Base-by-base conservation (phyloP, 2,797 vertebrate species). In the Scleropages formosus region DNA sequence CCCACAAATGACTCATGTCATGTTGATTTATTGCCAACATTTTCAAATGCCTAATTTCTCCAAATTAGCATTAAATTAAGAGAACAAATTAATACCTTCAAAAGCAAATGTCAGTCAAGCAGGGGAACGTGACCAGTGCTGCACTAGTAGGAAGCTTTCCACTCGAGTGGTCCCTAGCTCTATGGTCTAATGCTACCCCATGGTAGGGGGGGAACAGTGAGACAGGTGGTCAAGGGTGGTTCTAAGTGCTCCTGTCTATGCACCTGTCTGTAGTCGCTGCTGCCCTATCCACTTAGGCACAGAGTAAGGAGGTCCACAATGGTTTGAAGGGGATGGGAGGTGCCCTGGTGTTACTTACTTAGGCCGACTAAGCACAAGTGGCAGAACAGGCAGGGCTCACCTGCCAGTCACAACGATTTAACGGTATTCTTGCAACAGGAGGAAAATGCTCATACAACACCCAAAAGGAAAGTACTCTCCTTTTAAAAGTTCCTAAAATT, bases 231-330 rank as follows among this genome's bases (percentile, higher is more conserved):
- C 60, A 63, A 20, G 16, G 18, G 18, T 16, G 18, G 20, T 26
- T 16, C 26, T 22, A n/a, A 16, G 8, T 58, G 66, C 65, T 64
- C 70, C 76, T 78, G 77, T 13, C 26, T 12, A 56, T 64, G 75
- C 73, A 77, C 56, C 68, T 72, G 73, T 75, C 53, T 75, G 44
- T 75, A 53, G 77, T 31, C 13, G 64, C 49, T 39, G 56, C 77
- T 4, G n/a, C 22, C 20, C 61, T 15, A 56, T 18, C 18, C 62
- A 12, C 76, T 53, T 62, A 75, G 47, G 63, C 73, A 80, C 20
- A 73, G 62, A 53, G 76, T n/a, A 44, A 77, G 56, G 61, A 75
- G 78, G 49, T 73, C 64, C 71, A 69, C 58, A 9, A 20, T 56
- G 49, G 65, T 18, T n/a, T 65, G n/a, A 22, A 9, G 62, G 4